Conservation (phyloP, 2,888 invertebrate species). For the Auanema sp. region DNA sequence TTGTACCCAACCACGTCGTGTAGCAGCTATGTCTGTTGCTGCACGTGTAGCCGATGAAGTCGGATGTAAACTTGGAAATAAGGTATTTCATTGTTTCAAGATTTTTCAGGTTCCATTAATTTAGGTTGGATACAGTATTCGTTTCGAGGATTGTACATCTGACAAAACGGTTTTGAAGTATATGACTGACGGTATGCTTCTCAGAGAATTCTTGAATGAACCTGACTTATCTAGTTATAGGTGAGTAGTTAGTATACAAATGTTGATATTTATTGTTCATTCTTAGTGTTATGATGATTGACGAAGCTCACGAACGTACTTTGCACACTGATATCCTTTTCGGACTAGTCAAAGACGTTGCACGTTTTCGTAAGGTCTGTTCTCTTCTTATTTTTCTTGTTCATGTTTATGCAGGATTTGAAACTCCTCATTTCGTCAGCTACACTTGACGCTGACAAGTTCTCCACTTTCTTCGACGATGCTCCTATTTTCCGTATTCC, state of each 20-base stretch:
- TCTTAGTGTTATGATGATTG: constrained; percentile 92
- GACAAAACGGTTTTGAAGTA: constrained; percentile 94
- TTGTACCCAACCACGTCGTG: constrained; percentile 95
- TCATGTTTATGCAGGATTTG: constrained; percentile 73
- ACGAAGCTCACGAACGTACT: constrained; percentile 98
- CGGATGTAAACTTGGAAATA: constrained; percentile 84
- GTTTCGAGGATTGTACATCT: constrained; percentile 98
- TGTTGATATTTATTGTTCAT: constrained; percentile 15
- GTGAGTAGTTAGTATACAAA: constrained; percentile 59
- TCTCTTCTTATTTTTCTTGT: not conserved
- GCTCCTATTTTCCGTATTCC: constrained; percentile 97
- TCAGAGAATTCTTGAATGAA: constrained; percentile 93
- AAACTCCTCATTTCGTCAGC: constrained; percentile 96
- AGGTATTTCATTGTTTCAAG: constrained; percentile 22
- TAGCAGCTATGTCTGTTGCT: constrained; percentile 99
- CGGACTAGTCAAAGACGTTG: constrained; percentile 77
- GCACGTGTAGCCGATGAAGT: constrained; percentile 97
- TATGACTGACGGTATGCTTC: constrained; percentile 98
- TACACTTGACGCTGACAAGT: constrained; percentile 95
- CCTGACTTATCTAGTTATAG: constrained; percentile 90
- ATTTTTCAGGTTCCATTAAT: constrained; percentile 20
- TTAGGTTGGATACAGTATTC: constrained; percentile 77
- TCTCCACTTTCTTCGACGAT: constrained; percentile 88
- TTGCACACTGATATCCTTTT: constrained; percentile 97
- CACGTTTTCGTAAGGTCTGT: constrained; percentile 41